Base-by-base conservation (phyloP, 2,888 invertebrate species). In the Notodonta dromedarius region DNA sequence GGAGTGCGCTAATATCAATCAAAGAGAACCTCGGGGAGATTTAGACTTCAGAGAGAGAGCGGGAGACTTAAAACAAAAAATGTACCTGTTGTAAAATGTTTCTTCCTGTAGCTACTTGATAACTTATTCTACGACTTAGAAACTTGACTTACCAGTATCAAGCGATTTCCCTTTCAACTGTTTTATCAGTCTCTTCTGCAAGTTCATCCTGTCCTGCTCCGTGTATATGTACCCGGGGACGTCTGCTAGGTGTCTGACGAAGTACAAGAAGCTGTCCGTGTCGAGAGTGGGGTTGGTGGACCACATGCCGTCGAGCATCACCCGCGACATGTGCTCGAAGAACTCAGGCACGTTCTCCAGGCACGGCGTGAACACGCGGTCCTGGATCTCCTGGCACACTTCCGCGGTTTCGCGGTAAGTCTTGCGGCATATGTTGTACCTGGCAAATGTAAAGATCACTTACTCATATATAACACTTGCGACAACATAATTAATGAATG, bases 341-440 rank as follows among this genome's bases (percentile, higher is more conserved):
- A 95, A 92, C 52, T 95, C 89, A 0, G 94, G 94, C 4, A 94
- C 94, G 54, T 94, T 90, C 58, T 94, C 92, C 11, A 97, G 80
- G 40, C 94, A 92, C 0, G 96, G 96, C 9, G 93, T 90, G 77
- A 94, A 96, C 0, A 96, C 94, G 3, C 95, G 91, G 0, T 95
- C 94, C 58, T 94, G 87, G 0, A 96, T 81, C 48, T 94, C 79
- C 24, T 94, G 91, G 73, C 96, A 96, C 0, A 96, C 94, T 58
- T 93, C 89, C 32, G 90, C 94, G 0, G 97, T 96, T 78, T 96
- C 96, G 0, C 94, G 92, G 57, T 95, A 91, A 7, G 94, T 94
- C 1, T 93, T 92, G 4, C 94, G 94, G 78, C 96, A 96, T 4
- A 97, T 89, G 81, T 97, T 97, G 83, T 95, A 97, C 73, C 96